These are phyloP conservation scores for Zhuqinia jingwanae DNA, from an alignment of 2,888 invertebrate genomes.

Conservation along the genomic window DNA sequence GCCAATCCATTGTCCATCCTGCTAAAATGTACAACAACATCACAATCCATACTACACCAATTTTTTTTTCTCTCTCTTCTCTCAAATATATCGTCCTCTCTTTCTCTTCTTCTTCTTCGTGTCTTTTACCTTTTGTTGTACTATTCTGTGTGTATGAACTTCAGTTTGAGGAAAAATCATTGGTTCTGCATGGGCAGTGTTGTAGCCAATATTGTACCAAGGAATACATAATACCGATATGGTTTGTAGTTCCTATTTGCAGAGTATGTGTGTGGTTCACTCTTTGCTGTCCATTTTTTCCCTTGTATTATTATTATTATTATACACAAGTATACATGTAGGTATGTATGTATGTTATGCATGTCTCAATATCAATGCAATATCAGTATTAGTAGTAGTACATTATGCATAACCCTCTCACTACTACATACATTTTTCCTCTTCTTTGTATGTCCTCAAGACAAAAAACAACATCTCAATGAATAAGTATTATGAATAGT, in stretches of 20 bases:
- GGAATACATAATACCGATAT: slow-evolving; percentile 7
- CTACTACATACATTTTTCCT: not conserved
- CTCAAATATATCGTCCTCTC: too few species aligned
- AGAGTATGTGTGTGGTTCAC: slow-evolving; percentile 4
- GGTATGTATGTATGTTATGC: slow-evolving; percentile 4
- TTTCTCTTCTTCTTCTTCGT: not conserved
- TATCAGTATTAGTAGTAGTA: too few species aligned
- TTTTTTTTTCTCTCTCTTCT: slow-evolving; percentile 18
- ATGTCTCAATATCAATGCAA: slow-evolving; percentile 19
- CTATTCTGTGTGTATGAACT: not conserved
- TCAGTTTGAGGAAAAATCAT: slow-evolving; percentile 64
- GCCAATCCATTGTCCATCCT: slow-evolving; percentile 52
- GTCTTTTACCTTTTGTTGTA: too few species aligned
- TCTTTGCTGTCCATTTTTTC: not conserved
- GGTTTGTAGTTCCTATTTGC: slow-evolving; percentile 38
- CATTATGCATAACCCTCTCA: too few species aligned
- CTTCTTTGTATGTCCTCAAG: slow-evolving; percentile 4
- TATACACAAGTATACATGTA: not conserved
- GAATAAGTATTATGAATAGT: slow-evolving; percentile 34
- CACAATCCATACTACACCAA: slow-evolving; percentile 37
- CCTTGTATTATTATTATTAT: too few species aligned
- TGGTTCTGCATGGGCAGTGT: slow-evolving; percentile 67
- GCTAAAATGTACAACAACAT: slow-evolving; percentile 7
- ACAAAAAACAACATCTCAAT: slow-evolving; percentile 27
- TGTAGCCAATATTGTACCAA: slow-evolving; percentile 63